These are phyloP conservation scores for Trogon melanurus DNA, from an alignment of 2,113 vertebrate species.

Conservation along the genomic window DNA sequence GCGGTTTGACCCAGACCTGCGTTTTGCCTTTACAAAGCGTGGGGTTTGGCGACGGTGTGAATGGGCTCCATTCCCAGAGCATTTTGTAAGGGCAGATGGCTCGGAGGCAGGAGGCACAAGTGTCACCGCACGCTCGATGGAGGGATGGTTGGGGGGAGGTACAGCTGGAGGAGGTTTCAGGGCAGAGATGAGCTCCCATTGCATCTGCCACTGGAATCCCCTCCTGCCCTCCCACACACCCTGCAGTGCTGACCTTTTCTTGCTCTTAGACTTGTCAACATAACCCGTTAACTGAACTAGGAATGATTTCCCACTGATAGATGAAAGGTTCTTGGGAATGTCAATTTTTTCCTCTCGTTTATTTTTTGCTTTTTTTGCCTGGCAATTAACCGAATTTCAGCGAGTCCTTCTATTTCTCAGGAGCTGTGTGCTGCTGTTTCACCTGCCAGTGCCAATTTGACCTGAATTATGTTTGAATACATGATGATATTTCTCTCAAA, in stretches of 20 bases:
- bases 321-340: slow-evolving; percentile 14
- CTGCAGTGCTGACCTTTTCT: slow-evolving; percentile 37
- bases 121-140: neutral
- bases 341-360: neutral
- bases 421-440: neutral
- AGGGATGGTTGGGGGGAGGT: neutral
- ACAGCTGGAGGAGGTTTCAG: neutral
- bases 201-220: neutral
- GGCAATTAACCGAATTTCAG: neutral
- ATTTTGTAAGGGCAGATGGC: slow-evolving; percentile 61
- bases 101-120: slow-evolving; percentile 22
- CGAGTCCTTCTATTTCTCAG: neutral
- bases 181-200: neutral
- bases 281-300: neutral
- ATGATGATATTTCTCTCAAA: neutral
- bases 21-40: neutral
- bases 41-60: neutral
- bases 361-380: neutral
- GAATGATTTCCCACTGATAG: neutral
- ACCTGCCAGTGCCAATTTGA: neutral
- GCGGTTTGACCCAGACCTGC: neutral
- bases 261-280: slow-evolving; percentile 26
- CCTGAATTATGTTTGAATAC: neutral
- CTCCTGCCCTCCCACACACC: neutral
- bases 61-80: slow-evolving; percentile 10